These are phyloP conservation scores for Atrina japonica DNA, from an alignment of 2,888 invertebrate genomes.

Conservation along the genomic window DNA sequence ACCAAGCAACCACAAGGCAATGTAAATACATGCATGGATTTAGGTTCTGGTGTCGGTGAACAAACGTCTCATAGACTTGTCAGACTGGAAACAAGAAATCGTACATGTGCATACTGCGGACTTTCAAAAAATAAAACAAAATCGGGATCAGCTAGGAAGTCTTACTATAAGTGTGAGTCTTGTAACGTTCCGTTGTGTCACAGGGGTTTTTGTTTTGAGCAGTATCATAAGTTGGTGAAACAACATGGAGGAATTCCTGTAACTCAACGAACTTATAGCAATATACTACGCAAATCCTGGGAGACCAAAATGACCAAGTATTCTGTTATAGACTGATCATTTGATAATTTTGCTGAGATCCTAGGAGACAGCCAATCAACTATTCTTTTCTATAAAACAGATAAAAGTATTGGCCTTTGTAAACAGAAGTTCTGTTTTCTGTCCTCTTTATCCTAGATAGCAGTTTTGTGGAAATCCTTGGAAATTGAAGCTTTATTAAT, in stretches of 20 bases:
- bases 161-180: slow-evolving; percentile 10
- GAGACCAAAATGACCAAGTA: too few species aligned
- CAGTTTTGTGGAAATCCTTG: too few species aligned
- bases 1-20: neutral
- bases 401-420: too few species aligned
- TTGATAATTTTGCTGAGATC: too few species aligned
- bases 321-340: too few species aligned
- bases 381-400: too few species aligned
- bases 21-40: neutral
- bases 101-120: slow-evolving; percentile 11
- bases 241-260: slow-evolving; percentile 4
- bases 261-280: neutral
- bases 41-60: neutral
- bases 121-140: slow-evolving; percentile 4
- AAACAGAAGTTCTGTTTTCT: too few species aligned
- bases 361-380: too few species aligned
- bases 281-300: neutral
- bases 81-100: neutral
- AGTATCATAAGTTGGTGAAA: slow-evolving; percentile 12
- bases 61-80: neutral
- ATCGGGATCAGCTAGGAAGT: slow-evolving; percentile 3
- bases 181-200: slow-evolving; percentile 19
- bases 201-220: slow-evolving; percentile 13
- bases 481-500: too few species aligned
- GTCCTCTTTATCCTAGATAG: too few species aligned